phyloP scores from a whole-genome alignment of 2,888 invertebrate genomes.

The Athalia rosae region DNA sequence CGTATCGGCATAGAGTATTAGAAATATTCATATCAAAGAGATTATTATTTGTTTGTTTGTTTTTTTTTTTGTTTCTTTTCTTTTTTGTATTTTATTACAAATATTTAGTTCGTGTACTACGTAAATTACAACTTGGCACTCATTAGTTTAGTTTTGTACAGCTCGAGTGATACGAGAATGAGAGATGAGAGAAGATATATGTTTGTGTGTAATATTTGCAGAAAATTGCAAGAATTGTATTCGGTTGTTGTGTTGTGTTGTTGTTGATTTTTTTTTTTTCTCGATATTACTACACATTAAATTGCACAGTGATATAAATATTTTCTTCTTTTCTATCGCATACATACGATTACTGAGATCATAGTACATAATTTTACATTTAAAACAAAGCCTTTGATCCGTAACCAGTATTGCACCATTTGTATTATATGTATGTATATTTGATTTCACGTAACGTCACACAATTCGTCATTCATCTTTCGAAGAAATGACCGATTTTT shows the following conservation, averaged over 20 bases:
- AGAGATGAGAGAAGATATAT: not conserved
- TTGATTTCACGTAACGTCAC: not conserved
- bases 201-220: not conserved
- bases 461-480: not conserved
- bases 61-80: not conserved
- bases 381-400: conserved; percentile 15
- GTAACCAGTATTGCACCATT: conserved; percentile 25
- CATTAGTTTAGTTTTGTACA: not conserved
- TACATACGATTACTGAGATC: not conserved
- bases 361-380: not conserved
- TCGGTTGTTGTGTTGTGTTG: not conserved
- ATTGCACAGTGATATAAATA: not conserved
- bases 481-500: no score
- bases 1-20: conserved; percentile 17
- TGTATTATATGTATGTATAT: conserved; percentile 2
- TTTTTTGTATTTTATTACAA: no score
- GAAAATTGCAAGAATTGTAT: not conserved
- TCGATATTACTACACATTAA: not conserved
- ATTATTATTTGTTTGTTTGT: conserved; percentile 1
- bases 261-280: no score
- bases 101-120: not conserved
- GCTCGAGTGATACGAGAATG: not conserved
- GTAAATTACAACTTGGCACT: conserved; percentile 37
- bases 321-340: not conserved
- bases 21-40: conserved; percentile 19